Conservation (phyloP, 2,113 vertebrate species). For the Gopherus flavomarginatus region DNA sequence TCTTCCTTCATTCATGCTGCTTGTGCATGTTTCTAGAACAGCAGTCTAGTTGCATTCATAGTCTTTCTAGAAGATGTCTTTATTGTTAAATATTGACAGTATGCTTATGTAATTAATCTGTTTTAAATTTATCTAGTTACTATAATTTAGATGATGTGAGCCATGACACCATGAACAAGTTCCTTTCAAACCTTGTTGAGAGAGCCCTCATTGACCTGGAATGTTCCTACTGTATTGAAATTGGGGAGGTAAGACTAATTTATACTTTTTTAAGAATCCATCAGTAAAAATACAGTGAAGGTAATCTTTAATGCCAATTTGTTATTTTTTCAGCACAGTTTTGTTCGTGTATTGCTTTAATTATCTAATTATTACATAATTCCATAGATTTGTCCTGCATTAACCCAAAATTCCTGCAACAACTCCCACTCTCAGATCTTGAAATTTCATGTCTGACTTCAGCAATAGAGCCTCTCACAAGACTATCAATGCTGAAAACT, state of each 20-base stretch:
- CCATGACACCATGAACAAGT: constrained; percentile 93
- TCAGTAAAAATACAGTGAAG: not conserved
- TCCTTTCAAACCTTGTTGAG: constrained; percentile 92
- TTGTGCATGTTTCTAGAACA: not conserved
- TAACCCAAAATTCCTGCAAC: not conserved
- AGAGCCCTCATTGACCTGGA: constrained; percentile 91
- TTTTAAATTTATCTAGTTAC: constrained; percentile 85
- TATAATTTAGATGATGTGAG: constrained; percentile 92
- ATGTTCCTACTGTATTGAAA: constrained; percentile 92
- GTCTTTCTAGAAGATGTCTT: fast-evolving
- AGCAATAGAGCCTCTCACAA: not conserved
- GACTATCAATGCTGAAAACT: fast-evolving
- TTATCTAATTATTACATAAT: not conserved
- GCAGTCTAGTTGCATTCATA: not conserved
- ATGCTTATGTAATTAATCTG: constrained; percentile 22
- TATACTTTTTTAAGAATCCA: not conserved
- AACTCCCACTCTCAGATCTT: not conserved
- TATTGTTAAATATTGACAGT: constrained; percentile 24
- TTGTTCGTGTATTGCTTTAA: not conserved
- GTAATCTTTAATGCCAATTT: not conserved
- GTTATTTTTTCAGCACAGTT: not conserved
- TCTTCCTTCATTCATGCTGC: not conserved
- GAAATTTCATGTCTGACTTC: not conserved
- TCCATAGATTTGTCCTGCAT: not conserved
- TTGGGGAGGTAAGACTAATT: constrained; percentile 87